These are phyloP conservation scores for Encarsia formosa DNA, from an alignment of 2,888 invertebrate genomes.

Conservation along the genomic window DNA sequence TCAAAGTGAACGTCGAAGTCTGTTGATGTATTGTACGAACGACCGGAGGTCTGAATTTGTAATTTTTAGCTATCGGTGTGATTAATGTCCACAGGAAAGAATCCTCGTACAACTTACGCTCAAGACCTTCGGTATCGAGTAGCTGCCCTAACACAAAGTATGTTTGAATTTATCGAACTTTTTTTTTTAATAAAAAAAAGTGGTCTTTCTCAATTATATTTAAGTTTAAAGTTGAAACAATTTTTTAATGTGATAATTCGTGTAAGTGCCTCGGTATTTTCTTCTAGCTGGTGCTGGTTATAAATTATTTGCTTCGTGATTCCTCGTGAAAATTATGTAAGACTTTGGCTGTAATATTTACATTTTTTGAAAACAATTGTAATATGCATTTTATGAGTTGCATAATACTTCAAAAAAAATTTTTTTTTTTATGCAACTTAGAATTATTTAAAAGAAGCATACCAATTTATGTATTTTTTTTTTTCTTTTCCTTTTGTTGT, in stretches of 20 bases:
- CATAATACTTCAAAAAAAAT: not conserved
- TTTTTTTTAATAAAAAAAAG: too few relatives aligned
- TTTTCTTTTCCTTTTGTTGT: constrained; percentile 12
- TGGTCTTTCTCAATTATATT: too few relatives aligned
- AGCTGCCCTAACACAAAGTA: constrained; percentile 53
- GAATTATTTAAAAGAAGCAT: not conserved
- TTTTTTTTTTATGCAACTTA: constrained; percentile 3
- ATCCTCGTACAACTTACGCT: constrained; percentile 51
- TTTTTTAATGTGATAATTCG: too few relatives aligned
- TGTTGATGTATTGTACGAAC: not conserved
- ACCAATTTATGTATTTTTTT: constrained; percentile 6
- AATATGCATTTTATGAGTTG: not conserved
- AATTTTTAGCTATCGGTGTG: constrained; percentile 15
- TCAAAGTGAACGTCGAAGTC: not conserved
- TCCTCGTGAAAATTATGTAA: constrained; percentile 11
- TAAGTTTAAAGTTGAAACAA: too few relatives aligned
- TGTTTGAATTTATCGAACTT: constrained; percentile 39
- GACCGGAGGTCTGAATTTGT: constrained; percentile 2
- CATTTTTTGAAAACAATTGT: not conserved
- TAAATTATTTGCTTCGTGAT: too few relatives aligned
- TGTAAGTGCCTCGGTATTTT: too few relatives aligned
- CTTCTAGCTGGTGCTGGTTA: too few relatives aligned
- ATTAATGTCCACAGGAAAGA: constrained; percentile 48
- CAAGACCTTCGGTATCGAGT: constrained; percentile 54
- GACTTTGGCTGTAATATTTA: not conserved